Base-by-base conservation (phyloP, 2,113 vertebrate species). In the Scytalopus superciliaris region DNA sequence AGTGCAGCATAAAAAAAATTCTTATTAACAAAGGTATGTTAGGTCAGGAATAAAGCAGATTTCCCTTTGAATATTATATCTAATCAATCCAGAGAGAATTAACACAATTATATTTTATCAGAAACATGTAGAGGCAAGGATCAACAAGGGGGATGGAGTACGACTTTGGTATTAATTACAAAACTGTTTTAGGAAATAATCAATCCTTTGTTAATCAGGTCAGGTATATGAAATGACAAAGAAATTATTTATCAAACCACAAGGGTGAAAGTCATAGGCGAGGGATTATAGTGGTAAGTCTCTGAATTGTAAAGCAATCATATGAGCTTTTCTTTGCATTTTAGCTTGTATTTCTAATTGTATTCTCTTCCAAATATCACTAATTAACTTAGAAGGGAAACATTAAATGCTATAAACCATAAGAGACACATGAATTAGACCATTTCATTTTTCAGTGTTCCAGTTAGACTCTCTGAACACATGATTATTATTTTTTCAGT, bases 71-170 rank as follows among this genome's bases (percentile, higher is more conserved):
- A 97, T 57, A 87, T 87, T 96, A 57, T 91, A 93, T 96, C 94
- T 96, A 96, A 97, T 96, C 97, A 97, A 96, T 97, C 97, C 96
- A 95, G 88, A 79, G 93, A 97, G 97, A 97, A 89, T 97, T 92
- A 93, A 88, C 73, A 97, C 95, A 97, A 97, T 98, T 97, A 97
- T 96, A 97, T 96, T 97, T 98, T 98, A 95, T 97, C 96, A 96
- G 94, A 97, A 97, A 97, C 74, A 85, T 33, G 87, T 68, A 89
- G 87, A 96, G 88, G 79, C 83, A 95, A 95, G 92, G 84, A 97
- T 94, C 94, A 97, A 96, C 91, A 95, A 90, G 87, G 72, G 59
- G 83, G 79, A 95, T 21, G 24, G 76, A 40, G 28, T 90, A 33
- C 89, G 84, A 85, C 90, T 97, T 93, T 87, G 87, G 63, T 84